Conservation (phyloP, 2,113 vertebrate genomes). For the Chiloscyllium plagiosum region DNA sequence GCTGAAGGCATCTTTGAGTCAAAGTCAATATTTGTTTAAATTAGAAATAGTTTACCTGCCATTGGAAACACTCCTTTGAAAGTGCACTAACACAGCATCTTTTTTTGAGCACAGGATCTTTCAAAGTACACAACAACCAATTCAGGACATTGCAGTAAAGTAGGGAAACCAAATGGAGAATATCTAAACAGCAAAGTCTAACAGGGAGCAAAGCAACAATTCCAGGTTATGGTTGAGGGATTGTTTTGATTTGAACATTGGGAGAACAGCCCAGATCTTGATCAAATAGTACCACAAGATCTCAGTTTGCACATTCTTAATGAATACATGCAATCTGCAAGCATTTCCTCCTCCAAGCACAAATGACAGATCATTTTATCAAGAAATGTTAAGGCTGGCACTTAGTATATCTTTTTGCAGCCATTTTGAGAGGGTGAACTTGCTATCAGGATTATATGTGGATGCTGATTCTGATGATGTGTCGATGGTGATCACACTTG, state of each 20-base stretch:
- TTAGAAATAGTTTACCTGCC: background rate
- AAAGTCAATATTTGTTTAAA: background rate
- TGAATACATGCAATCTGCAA: background rate
- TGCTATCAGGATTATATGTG: background rate
- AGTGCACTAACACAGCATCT: background rate
- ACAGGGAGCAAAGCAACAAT: background rate
- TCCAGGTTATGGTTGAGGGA: background rate
- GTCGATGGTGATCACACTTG: background rate
- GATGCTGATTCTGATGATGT: no score
- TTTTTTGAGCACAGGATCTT: background rate
- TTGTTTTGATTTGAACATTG: background rate
- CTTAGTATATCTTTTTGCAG: background rate
- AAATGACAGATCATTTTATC: background rate
- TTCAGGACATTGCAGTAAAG: background rate
- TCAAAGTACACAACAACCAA: background rate
- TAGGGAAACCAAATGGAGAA: background rate
- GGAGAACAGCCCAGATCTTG: background rate
- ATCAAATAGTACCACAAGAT: background rate
- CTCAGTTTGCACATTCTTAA: background rate
- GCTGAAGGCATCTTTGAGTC: background rate
- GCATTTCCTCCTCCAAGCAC: background rate
- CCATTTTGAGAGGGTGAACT: background rate
- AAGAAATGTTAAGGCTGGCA: background rate
- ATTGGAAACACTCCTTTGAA: background rate
- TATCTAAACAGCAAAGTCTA: background rate